Conservation (phyloP, 2,113 vertebrate species). For the Nymphicus hollandicus region DNA sequence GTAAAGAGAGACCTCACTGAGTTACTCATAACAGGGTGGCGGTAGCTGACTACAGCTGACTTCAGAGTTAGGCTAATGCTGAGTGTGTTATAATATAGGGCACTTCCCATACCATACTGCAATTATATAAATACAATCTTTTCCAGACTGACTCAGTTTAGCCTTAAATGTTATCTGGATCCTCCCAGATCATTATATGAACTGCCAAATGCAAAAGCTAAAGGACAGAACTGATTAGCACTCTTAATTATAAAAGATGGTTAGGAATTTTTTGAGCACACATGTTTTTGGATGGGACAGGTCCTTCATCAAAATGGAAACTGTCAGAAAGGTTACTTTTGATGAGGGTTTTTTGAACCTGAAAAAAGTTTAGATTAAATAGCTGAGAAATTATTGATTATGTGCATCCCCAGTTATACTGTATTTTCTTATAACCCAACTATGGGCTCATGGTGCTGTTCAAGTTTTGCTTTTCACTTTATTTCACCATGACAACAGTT, state of each 20-base stretch:
- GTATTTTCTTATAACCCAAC: not conserved
- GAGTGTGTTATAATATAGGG: not conserved
- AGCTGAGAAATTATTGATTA: not conserved
- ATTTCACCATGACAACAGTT: not conserved
- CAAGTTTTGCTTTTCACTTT: not conserved
- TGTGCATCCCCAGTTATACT: not conserved
- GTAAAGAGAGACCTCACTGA: not conserved
- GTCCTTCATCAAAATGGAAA: not conserved
- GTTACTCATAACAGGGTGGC: slow-evolving; percentile 34
- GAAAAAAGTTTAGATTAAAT: not conserved
- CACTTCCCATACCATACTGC: slow-evolving; percentile 34
- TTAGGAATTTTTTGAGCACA: not conserved
- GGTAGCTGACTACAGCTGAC: slow-evolving; percentile 15
- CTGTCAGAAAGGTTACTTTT: not conserved
- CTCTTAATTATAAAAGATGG: not conserved
- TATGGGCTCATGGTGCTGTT: not conserved
- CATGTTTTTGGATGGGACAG: not conserved
- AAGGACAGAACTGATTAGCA: not conserved
- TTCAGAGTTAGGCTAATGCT: slow-evolving; percentile 20
- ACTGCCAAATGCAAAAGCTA: not conserved
- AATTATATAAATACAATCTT: slow-evolving; percentile 37
- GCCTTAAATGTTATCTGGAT: slow-evolving; percentile 54
- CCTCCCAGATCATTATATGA: slow-evolving; percentile 33
- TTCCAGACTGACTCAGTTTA: slow-evolving; percentile 44
- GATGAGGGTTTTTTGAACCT: not conserved